These are phyloP conservation scores for Pachyramphus minor DNA, from an alignment of 2,113 vertebrate genomes.

Conservation along the genomic window DNA sequence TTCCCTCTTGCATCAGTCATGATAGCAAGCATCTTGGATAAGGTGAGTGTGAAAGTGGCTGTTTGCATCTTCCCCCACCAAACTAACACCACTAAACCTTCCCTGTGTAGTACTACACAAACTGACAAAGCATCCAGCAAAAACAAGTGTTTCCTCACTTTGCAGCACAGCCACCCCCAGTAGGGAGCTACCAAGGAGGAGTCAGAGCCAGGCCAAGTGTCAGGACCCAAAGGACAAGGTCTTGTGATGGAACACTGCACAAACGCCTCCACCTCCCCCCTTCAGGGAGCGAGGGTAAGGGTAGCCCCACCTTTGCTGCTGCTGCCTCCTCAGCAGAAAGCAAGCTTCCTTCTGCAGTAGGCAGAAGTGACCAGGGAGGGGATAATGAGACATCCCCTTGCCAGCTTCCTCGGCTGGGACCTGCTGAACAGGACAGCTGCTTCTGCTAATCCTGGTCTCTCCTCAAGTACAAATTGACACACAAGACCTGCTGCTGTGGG, in stretches of 20 bases:
- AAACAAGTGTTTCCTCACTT: fast-evolving
- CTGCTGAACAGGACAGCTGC: not conserved
- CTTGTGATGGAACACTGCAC: too few species aligned
- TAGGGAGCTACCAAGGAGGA: not conserved
- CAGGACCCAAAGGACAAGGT: not conserved
- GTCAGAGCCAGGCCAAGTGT: not conserved
- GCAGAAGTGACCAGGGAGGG: fast-evolving
- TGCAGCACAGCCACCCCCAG: too few species aligned
- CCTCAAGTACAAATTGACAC: not conserved
- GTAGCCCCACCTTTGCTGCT: not conserved
- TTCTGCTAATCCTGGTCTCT: not conserved
- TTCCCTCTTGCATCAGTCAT: not conserved
- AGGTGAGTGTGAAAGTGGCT: not conserved
- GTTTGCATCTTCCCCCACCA: not conserved
- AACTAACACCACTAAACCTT: not conserved
- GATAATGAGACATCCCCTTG: not conserved
- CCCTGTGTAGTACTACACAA: fast-evolving
- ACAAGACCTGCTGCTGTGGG: not conserved
- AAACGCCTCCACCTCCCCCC: fast-evolving
- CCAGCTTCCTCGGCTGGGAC: not conserved
- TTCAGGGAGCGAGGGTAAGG: fast-evolving
- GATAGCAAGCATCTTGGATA: not conserved
- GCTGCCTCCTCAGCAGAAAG: not conserved
- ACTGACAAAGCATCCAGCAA: not conserved
- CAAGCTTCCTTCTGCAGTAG: not conserved